Conservation (phyloP, 2,888 invertebrate species). For the Sturmia bella region DNA sequence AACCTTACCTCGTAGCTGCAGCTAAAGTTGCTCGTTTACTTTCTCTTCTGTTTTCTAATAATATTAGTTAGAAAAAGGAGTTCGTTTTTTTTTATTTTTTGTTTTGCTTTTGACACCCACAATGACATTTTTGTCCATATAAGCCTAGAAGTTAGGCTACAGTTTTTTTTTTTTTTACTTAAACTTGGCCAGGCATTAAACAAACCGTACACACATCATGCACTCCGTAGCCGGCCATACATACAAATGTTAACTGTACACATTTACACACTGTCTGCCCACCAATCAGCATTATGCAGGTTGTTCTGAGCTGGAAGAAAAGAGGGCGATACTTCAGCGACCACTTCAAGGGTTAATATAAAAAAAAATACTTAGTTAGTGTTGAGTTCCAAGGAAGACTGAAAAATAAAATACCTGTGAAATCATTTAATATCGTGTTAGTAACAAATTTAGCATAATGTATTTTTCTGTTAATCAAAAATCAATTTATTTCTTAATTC, state of each 20-base stretch:
- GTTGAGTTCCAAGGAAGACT: too few relatives aligned
- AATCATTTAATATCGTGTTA: too few relatives aligned
- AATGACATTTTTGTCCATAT: constrained; percentile 4
- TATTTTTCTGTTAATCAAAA: too few relatives aligned
- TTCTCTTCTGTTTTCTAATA: constrained; percentile 53
- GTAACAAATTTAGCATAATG: too few relatives aligned
- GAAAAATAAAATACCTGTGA: too few relatives aligned
- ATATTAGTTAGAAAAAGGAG: constrained; percentile 26
- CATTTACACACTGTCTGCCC: background rate
- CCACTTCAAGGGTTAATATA: too few relatives aligned
- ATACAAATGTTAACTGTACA: background rate
- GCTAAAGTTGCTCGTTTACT: constrained; percentile 30
- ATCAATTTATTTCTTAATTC: too few relatives aligned
- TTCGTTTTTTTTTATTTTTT: background rate
- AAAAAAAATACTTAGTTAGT: too few relatives aligned
- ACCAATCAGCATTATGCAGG: too few relatives aligned
- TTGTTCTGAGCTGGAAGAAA: too few relatives aligned
- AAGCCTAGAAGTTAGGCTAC: constrained; percentile 31
- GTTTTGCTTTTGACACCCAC: background rate
- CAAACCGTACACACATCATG: background rate
- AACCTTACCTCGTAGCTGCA: background rate
- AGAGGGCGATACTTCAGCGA: too few relatives aligned
- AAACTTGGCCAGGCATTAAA: constrained; percentile 10
- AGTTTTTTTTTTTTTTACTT: constrained; percentile 23
- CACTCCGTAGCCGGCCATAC: background rate